phyloP scores from a whole-genome alignment of 2,888 invertebrate species.

The Arge pagana region DNA sequence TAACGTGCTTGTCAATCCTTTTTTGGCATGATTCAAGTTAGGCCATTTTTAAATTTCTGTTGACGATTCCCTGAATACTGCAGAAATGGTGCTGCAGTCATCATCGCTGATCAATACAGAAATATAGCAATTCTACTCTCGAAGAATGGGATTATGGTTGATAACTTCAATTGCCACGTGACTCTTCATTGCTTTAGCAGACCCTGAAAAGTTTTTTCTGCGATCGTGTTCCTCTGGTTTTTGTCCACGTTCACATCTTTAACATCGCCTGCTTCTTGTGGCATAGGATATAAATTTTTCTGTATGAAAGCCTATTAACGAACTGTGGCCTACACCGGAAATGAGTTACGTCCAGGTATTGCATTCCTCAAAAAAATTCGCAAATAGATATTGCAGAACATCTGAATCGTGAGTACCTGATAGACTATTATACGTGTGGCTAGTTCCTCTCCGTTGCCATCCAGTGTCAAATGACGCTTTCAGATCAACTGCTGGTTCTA shows the following conservation, averaged over 20 bases:
- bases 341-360: not conserved
- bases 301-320: constrained; percentile 3
- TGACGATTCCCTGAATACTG: constrained; percentile 21
- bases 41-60: constrained; percentile 21
- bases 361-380: too few relatives aligned
- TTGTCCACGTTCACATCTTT: not conserved
- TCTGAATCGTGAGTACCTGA: too few relatives aligned
- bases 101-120: constrained; percentile 29
- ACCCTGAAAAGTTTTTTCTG: constrained; percentile 26
- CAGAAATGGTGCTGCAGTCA: constrained; percentile 30
- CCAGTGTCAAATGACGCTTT: constrained; percentile 21
- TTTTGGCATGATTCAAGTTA: constrained; percentile 25
- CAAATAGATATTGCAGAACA: too few relatives aligned
- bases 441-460: constrained; percentile 24
- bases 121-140: constrained; percentile 22
- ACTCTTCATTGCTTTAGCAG: constrained; percentile 32
- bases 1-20: constrained; percentile 18
- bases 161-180: constrained; percentile 29
- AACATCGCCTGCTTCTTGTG: not conserved
- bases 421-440: constrained; percentile 21
- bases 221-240: constrained; percentile 25
- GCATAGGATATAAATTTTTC: not conserved
- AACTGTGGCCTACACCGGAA: constrained; percentile 1
- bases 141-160: constrained; percentile 14
- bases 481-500: not conserved